A percentile compares a stretch with the other conserved stretches of the same genome.
phyloP scores from a whole-genome alignment of 92 coral and sea anemone species.

The Siderastrea siderea region DNA sequence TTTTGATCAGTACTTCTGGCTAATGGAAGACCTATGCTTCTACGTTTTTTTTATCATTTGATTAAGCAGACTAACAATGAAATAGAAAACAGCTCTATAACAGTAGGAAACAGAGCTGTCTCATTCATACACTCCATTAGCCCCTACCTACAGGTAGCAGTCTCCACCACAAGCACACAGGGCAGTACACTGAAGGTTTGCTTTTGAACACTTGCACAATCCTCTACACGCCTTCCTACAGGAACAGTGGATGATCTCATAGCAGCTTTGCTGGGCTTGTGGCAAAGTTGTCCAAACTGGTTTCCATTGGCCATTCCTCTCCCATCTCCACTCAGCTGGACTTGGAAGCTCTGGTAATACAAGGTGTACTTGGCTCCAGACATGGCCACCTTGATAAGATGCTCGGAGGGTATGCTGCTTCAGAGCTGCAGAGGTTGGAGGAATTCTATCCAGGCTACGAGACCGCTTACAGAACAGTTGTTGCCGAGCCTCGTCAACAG shows the following conservation, averaged over 20 bases:
- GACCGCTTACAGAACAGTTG: conserved; percentile 15
- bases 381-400: conserved; percentile 29
- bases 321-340: conserved; percentile 33
- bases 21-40: no score
- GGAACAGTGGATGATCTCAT: conserved; percentile 27
- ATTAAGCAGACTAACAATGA: no score
- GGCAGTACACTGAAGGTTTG: conserved; percentile 19
- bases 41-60: no score
- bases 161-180: conserved; percentile 24
- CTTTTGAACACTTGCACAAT: conserved; percentile 27
- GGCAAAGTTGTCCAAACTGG: conserved; percentile 19
- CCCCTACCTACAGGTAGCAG: background rate
- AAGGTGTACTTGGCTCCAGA: conserved; percentile 20
- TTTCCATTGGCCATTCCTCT: conserved; percentile 4
- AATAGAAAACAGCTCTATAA: no score
- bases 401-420: conserved; percentile 15
- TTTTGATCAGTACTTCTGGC: no score
- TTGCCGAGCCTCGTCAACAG: conserved; percentile 25
- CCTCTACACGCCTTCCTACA: conserved; percentile 41
- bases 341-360: background rate
- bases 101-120: no score
- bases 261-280: conserved; percentile 29
- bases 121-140: no score
- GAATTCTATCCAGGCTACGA: background rate
- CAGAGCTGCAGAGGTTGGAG: conserved; percentile 16